Base-by-base conservation (phyloP, 1,140 invertebrate genomes). In the Linepithema humile region DNA sequence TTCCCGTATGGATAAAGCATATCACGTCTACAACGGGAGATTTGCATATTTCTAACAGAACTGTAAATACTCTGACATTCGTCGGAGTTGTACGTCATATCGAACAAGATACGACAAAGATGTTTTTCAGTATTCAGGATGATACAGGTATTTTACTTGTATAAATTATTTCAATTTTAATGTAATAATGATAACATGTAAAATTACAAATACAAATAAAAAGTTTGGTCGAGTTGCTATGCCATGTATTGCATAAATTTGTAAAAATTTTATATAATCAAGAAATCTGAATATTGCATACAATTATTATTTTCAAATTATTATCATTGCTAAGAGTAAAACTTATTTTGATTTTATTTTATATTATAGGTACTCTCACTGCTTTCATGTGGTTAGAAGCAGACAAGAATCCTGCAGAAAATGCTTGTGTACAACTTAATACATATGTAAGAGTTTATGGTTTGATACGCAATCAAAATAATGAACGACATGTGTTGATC, bases 381-480 rank as follows among this genome's bases (percentile, higher is more conserved):
- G 92, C 91, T 0, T 73, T 92, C 1, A 92, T 92, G 35, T 94
- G 94, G 94, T n/a, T 94, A 15, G 93, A 94, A 43, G 90, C 83
- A 1, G 92, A 93, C 23, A 90, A 89, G 29, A 23, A 80, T n/a
- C 5, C 64, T 17, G 43, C 43, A 1, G 90, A 89, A 0, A 59
- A 55, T 20, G 32, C 15, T 7, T 45, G 9, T 1, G 77, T 92
- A 0, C 48, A 88, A 12, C 3, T 87, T 0, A 91, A 93, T 38
- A 77, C 74, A 1, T 94, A 94, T 59, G 90, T 88, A 0, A 80
- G 88, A 7, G 29, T 92, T 5, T 73, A 85, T 74, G 94, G 93
- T 10, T 77, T 92, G 29, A 48, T 93, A 0, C 84, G 93, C 1
- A 90, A 93, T 20, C 89, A 92, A 23, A 90, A 82, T 29, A 75